phyloP scores from a whole-genome alignment of 64 coral and sea anemone genomes.

The Dendrophyllia cribrosa region DNA sequence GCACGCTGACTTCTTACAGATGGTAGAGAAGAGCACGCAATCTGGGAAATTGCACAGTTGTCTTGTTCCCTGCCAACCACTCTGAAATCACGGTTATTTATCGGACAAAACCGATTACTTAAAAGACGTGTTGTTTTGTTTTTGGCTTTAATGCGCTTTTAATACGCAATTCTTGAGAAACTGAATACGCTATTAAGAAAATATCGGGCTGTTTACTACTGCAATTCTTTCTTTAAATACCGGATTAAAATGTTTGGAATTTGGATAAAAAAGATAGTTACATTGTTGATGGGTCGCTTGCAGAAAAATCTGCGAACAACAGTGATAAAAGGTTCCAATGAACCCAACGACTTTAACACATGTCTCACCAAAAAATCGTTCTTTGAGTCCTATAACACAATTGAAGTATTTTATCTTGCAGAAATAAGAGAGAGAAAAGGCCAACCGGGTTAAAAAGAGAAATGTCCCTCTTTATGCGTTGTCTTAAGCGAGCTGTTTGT shows the following conservation, averaged over 20 bases:
- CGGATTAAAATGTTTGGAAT: constrained; percentile 58
- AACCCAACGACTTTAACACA: background rate
- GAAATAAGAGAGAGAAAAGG: background rate
- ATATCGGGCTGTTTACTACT: constrained; percentile 33
- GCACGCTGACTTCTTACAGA: background rate
- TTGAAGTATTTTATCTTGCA: background rate
- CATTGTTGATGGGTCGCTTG: background rate
- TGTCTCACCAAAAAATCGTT: background rate
- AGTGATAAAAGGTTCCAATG: constrained; percentile 1
- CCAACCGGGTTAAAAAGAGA: background rate
- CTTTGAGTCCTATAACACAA: background rate
- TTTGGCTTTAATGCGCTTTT: constrained; percentile 44
- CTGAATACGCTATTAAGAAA: constrained; percentile 49
- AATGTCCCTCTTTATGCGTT: background rate
- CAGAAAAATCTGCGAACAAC: background rate
- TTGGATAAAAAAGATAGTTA: background rate
- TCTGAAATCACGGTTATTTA: background rate
- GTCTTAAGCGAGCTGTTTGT: background rate
- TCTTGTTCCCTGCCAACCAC: background rate
- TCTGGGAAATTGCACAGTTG: background rate
- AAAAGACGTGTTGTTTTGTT: constrained; percentile 17
- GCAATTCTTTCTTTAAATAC: constrained; percentile 42
- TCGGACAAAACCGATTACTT: constrained; percentile 46
- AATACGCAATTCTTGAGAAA: constrained; percentile 56
- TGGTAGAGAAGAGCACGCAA: background rate